A percentile compares a stretch with the other conserved stretches of the same genome.
Evolutionary conservation across 2,113 vertebrate genomes (phyloP).

Genomic region (Paracanthobrama guichenoti): DNA sequence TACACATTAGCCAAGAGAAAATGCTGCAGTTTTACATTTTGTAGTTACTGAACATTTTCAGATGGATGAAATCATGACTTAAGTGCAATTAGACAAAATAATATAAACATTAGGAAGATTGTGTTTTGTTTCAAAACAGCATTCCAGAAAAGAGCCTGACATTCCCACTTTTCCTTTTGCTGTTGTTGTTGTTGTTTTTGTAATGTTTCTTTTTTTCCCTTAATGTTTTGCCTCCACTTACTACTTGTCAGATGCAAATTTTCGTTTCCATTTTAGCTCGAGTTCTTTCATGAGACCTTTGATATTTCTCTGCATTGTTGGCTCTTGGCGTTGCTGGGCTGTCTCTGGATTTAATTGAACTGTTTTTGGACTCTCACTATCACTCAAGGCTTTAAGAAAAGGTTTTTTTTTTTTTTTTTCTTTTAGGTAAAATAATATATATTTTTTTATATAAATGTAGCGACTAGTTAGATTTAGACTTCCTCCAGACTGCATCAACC

Average conservation of each 20-base stretch:
- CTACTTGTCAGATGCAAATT: background rate
- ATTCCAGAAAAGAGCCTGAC: constrained; percentile 68
- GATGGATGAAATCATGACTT: constrained; percentile 61
- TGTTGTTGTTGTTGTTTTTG: background rate
- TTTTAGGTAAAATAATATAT: constrained; percentile 6
- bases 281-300: background rate
- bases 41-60: constrained; percentile 53
- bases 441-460: constrained; percentile 26
- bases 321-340: background rate
- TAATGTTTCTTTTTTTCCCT: constrained; percentile 15
- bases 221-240: constrained; percentile 7
- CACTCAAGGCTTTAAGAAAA: background rate
- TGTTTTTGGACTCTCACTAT: background rate
- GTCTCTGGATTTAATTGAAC: background rate
- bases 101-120: constrained; percentile 55
- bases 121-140: constrained; percentile 55
- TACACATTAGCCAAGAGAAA: constrained; percentile 75
- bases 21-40: constrained; percentile 75
- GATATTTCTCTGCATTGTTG: background rate
- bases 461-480: background rate
- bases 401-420: background rate
- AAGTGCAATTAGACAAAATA: constrained; percentile 80
- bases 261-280: background rate
- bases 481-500: background rate
- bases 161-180: constrained; percentile 66